phyloP scores from a whole-genome alignment of 1,140 invertebrate genomes.

The Phymorhynchus buccinoides region DNA sequence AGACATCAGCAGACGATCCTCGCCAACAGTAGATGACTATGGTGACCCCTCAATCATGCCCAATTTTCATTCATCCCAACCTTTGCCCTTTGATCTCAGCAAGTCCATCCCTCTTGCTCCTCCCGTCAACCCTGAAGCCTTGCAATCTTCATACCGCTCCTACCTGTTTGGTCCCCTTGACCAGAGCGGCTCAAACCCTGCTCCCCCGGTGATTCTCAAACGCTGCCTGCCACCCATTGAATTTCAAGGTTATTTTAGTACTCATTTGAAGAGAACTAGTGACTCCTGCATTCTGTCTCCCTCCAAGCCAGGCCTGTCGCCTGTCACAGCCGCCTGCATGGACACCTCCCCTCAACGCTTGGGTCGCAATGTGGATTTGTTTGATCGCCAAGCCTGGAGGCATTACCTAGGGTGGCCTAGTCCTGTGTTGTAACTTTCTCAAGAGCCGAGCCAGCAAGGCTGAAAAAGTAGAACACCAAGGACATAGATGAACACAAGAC shows the following conservation, averaged over 20 bases:
- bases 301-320: slow-evolving; percentile 12
- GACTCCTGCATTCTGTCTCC: neutral
- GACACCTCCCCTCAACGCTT: slow-evolving; percentile 48
- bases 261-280: neutral
- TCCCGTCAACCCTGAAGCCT: neutral
- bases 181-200: neutral
- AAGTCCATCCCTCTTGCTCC: neutral
- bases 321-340: slow-evolving; percentile 27
- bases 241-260: too few relatives aligned
- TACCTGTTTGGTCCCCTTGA: neutral
- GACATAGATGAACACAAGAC: too few relatives aligned
- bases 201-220: neutral
- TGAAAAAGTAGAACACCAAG: too few relatives aligned
- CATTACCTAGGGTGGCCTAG: neutral
- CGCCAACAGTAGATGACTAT: neutral
- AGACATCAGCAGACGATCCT: neutral
- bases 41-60: neutral
- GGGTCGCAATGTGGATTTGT: slow-evolving; percentile 53
- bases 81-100: neutral
- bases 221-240: neutral
- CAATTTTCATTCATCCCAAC: too few relatives aligned
- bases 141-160: neutral
- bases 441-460: too few relatives aligned
- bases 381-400: slow-evolving; percentile 33
- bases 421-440: too few relatives aligned